Percentiles rank a stretch among this genome's conserved stretches.
Evolutionary conservation across 2,113 vertebrate species (phyloP).

Genomic region (Cepphus grylle): DNA sequence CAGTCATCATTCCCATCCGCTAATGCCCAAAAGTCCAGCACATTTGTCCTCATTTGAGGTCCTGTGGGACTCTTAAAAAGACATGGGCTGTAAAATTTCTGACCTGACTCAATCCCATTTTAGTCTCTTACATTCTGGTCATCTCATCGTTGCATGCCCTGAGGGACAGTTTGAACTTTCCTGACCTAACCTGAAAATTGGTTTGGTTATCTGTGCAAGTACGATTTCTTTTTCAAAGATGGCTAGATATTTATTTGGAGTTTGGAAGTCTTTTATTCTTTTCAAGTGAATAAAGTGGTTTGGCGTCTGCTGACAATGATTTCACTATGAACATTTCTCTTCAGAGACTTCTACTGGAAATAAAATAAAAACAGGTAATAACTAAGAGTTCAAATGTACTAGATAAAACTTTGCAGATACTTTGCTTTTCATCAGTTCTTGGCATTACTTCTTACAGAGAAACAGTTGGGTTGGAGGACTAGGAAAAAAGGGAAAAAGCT

Average conservation of each 20-base stretch:
- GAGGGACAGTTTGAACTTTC: background rate
- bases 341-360: background rate
- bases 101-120: background rate
- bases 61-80: background rate
- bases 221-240: background rate
- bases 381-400: background rate
- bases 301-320: background rate
- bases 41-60: background rate
- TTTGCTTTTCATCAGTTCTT: background rate
- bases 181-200: background rate
- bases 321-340: background rate
- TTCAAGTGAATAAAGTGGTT: background rate
- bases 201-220: background rate
- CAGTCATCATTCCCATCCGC: accelerated
- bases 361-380: background rate
- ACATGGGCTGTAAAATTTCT: background rate
- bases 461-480: background rate
- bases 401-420: background rate
- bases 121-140: background rate
- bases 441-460: background rate
- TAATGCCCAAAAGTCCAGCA: background rate
- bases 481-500: background rate
- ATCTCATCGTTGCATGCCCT: background rate
- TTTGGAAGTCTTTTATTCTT: background rate
- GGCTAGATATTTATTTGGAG: background rate